Evolutionary conservation across 2,113 vertebrate genomes (phyloP), one percentile per base, ranked within the genome.

Genomic region (Gyps fulvus): DNA sequence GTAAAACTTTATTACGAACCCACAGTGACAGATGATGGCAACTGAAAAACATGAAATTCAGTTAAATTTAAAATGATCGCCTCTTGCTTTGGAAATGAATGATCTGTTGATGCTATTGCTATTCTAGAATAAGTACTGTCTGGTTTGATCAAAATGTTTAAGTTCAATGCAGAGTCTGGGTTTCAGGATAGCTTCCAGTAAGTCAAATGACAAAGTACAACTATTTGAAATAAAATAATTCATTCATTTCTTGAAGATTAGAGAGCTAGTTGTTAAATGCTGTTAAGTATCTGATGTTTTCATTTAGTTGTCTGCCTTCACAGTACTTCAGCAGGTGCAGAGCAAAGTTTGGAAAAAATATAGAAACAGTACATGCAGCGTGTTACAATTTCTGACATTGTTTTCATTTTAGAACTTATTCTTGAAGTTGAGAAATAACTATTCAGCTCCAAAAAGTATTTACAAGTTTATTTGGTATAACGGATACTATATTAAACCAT

Each of bases 401-500:
- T 57, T 93, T 85, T 65, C 3, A 38, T 65, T 84, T 67, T 54
- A 66, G 49, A 59, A 47, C 6, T 62, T 90, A 47, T 2, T 91
- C 11, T 43, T 89, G 40, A 63, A n/a, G 4, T 88, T 63, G 81
- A 79, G 61, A 79, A 94, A 89, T 26, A 74, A 91, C 19, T 76
- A 29, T 52, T 76, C 65, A 12, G 12, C 18, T 78, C 36, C 63
- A 61, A 42, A 83, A 88, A 13, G 4, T 83, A 71, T 83, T 94
- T 87, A 54, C 11, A 6, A 29, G 18, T 95, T 95, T 89, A 82
- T 89, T 94, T 93, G 27, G 9, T 78, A 16, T 62, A n/a, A 72
- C 40, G 66, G 54, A 7, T 49, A 32, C 3, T 87, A 25, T 59
- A 73, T 34, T 42, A 74, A 78, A 74, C 16, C 3, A 3, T 85